Conservation (phyloP, 2,113 vertebrate genomes). For the Hymenochirus boettgeri region DNA sequence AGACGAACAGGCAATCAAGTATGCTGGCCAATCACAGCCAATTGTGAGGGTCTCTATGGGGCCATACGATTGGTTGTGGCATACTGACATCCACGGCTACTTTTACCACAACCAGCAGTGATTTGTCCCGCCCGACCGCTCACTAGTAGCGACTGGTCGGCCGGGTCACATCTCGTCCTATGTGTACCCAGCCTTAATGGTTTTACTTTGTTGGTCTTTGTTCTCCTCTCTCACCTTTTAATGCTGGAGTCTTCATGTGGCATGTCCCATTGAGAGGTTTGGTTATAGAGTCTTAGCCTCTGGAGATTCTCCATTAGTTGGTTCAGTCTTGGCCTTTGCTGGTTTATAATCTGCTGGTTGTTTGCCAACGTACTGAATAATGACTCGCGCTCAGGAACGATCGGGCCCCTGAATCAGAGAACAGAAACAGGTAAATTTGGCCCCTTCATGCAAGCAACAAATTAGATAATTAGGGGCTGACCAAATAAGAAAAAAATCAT, state of each 20-base stretch:
- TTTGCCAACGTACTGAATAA: constrained; percentile 87
- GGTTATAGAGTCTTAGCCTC: constrained; percentile 83
- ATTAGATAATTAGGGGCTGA: neutral
- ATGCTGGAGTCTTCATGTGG: constrained; percentile 42
- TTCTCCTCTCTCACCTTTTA: constrained; percentile 48
- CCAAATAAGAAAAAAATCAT: neutral
- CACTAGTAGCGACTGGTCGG: no score
- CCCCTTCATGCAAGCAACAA: neutral
- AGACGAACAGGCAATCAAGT: no score
- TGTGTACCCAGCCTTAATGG: no score
- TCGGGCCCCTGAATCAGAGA: constrained; percentile 70
- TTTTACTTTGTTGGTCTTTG: no score
- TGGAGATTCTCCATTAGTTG: constrained; percentile 75
- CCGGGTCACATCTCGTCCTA: no score
- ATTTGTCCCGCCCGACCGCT: no score
- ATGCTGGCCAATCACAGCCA: no score
- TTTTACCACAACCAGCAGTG: no score
- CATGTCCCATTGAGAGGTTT: constrained; percentile 60
- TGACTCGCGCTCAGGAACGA: constrained; percentile 84
- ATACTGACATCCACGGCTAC: no score
- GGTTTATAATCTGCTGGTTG: constrained; percentile 89
- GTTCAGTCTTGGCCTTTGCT: constrained; percentile 82
- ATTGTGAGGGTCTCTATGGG: no score
- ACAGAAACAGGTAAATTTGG: neutral
- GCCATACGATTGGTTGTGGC: no score